Evolutionary conservation across 2,797 vertebrate genomes (phyloP), one percentile per base, ranked within the genome.

Genomic region (Hippocampus kuda): DNA sequence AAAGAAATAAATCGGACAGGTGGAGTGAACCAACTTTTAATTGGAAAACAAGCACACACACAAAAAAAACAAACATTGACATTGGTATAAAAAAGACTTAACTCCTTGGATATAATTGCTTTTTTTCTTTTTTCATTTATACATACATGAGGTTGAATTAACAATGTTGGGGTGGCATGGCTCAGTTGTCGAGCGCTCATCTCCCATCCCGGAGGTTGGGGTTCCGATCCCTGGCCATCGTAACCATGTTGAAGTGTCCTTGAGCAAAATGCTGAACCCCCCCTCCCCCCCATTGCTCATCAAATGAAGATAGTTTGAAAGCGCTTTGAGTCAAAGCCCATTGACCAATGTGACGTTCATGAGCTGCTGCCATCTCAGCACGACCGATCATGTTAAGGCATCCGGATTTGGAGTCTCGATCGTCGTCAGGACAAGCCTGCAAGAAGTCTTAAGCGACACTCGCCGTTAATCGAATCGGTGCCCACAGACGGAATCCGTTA

Each of bases 331-430:
- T 38, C 34, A 34, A 34, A 34, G 4, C 34, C 34, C 34, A 34
- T 34, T 34, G 34, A 34, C 7, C 34, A 8, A 38, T 38, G 34
- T 38, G 34, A 8, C 12, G 22, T 44, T 46, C 34, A 22, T 65
- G 20, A 24, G 64, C 64, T 30, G 26, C 22, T 65, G 26, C 16
- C 9, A 15, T 27, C 26, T 30, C 46, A 49, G 64, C 46, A 2
- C 4, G 16, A 24, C 68, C 76, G 75, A 76, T 81, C 70, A 69
- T 64, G 70, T 88, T 90, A 88, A 89, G 89, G 83, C 88, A 89
- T 79, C 83, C 85, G 83, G 73, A 73, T 77, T 77, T 67, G 67
- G 76, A 83, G 66, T 72, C 84, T 86, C 72, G 84, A 15, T 26
- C n/a, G 13, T 13, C 54, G 15, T 70, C 62, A 70, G 78, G 9